Base-by-base conservation (phyloP, 2,888 invertebrate genomes). In the Ectobius pallidus region DNA sequence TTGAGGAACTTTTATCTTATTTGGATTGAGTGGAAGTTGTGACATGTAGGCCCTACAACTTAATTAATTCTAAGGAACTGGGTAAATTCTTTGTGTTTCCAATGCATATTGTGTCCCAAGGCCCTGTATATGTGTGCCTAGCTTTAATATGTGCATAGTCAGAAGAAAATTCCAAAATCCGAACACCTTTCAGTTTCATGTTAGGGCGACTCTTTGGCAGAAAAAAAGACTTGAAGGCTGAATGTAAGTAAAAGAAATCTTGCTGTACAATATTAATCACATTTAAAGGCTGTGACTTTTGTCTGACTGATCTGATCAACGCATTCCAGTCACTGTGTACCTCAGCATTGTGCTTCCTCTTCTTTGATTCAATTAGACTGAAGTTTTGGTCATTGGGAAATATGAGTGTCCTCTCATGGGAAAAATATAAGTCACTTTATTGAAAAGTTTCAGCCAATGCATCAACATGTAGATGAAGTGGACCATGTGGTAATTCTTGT, bases 301-400 rank as follows among this genome's bases (percentile, higher is more conserved):
- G 34, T 11, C 34, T 34, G 11, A 11, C 34, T 34, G 34, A 34
- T 34, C 34, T 11, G 7, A 34, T 74, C 61, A 61, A 34, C 39
- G 44, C 65, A 61, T 67, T 67, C 73, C 70, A 75, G 30, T 74
- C 61, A 20, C 44, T 58, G 39, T 14, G 70, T 32, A 69, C 52
- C 68, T 58, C 71, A 18, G 52, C 55, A 52, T 22, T 72, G 18
- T 71, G 67, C 34, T 52, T 70, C 32, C 58, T 70, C 65, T 75
- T 74, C 58, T 32, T 49, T 34, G 58, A 70, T 18, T 58, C 69
- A 39, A 74, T 74, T 2, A 73, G 25, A 34, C 65, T 62, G 67
- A 73, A 74, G 65, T 73, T 70, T 67, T 74, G 75, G 46, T 75
- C 75, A 27, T 73, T 75, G n/a, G 71, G 68, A 74, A 62, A 55